Evolutionary conservation across 2,113 vertebrate genomes (phyloP).

Genomic region (Melospiza melodia): DNA sequence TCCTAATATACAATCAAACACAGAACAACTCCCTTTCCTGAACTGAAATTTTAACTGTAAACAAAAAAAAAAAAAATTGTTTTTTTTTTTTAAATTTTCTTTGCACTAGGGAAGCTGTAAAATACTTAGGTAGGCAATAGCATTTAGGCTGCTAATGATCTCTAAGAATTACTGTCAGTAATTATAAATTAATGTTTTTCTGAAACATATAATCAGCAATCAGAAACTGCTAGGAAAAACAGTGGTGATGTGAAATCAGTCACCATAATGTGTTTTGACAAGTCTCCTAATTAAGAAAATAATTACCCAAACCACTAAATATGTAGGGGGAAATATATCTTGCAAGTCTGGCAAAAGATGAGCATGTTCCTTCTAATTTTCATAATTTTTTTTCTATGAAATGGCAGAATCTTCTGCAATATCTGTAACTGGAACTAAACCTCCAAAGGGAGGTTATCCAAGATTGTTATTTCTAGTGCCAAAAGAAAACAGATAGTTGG

Average conservation of each 20-base stretch:
- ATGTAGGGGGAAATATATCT: slow-evolving; percentile 31
- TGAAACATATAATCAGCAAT: background rate
- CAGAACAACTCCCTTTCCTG: background rate
- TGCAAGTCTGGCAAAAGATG: slow-evolving; percentile 41
- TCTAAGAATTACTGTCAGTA: slow-evolving; percentile 10
- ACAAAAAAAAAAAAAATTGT: background rate
- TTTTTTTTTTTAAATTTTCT: background rate
- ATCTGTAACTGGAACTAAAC: slow-evolving; percentile 43
- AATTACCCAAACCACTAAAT: slow-evolving; percentile 56
- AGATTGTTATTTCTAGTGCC: slow-evolving; percentile 21
- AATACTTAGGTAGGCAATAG: background rate
- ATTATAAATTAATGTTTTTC: slow-evolving; percentile 22
- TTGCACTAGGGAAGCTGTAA: background rate
- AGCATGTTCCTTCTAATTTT: slow-evolving; percentile 49
- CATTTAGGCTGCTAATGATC: background rate
- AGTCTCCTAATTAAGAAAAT: slow-evolving; percentile 50
- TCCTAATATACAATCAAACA: background rate
- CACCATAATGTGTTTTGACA: slow-evolving; percentile 51
- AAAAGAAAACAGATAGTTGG: slow-evolving; percentile 43
- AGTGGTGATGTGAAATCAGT: background rate
- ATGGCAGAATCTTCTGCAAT: slow-evolving; percentile 50
- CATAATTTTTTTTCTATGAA: background rate
- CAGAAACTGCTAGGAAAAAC: slow-evolving; percentile 8
- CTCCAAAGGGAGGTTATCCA: slow-evolving; percentile 52
- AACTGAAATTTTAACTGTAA: background rate